Evolutionary conservation across 2,797 vertebrate genomes (phyloP).

Genomic region (Trematomus bernacchii): DNA sequence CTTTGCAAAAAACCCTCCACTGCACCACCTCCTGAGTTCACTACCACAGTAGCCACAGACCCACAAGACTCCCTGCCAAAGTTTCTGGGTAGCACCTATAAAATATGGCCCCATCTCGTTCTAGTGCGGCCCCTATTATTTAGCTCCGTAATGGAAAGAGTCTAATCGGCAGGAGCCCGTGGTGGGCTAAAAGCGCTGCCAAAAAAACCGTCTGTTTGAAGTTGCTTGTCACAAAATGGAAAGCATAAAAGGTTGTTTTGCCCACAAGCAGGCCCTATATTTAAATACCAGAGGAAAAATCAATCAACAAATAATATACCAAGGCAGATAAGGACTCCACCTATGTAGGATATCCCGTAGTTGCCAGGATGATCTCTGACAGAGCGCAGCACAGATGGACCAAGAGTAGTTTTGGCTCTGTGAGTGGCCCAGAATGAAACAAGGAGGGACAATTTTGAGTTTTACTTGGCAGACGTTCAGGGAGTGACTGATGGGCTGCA

Average conservation of each 20-base stretch:
- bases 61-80: conserved; percentile 65
- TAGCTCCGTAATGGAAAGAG: conserved; percentile 76
- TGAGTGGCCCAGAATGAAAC: conserved; percentile 38
- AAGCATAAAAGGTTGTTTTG: conserved; percentile 36
- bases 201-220: conserved; percentile 70
- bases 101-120: conserved; percentile 68
- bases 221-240: conserved; percentile 59
- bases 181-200: conserved; percentile 55
- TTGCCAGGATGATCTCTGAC: conserved; percentile 23
- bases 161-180: conserved; percentile 67
- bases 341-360: conserved; percentile 25
- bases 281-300: conserved; percentile 38
- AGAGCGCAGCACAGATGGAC: too few relatives aligned
- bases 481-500: conserved; percentile 63
- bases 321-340: conserved; percentile 28
- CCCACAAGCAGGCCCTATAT: conserved; percentile 40
- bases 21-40: conserved; percentile 61
- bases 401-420: conserved; percentile 32
- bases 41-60: conserved; percentile 69
- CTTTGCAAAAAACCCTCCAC: conserved; percentile 39
- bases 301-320: conserved; percentile 40
- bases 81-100: conserved; percentile 77
- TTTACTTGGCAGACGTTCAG: conserved; percentile 67
- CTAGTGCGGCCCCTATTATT: conserved; percentile 71
- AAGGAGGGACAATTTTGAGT: conserved; percentile 50